phyloP scores from a whole-genome alignment of 2,888 invertebrate genomes.

The Cactoblastis cactorum region DNA sequence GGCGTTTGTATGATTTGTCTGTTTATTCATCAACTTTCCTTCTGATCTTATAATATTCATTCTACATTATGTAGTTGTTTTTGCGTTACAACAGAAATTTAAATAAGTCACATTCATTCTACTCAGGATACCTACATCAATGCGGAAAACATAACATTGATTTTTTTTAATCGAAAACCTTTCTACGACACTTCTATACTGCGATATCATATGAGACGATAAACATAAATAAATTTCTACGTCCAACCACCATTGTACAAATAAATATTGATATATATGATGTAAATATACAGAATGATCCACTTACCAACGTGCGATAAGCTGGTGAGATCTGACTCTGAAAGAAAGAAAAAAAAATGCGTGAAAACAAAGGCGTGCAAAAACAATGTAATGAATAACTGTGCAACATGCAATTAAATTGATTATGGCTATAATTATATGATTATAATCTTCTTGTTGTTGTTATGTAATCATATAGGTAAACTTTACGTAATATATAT shows the following conservation, averaged over 20 bases:
- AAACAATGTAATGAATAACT: constrained; percentile 24
- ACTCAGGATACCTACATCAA: too few species aligned
- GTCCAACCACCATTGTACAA: constrained; percentile 11
- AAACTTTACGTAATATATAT: not conserved
- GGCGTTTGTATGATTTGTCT: too few species aligned
- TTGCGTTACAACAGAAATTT: too few species aligned
- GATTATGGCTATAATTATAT: constrained; percentile 1
- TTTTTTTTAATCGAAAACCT: too few species aligned
- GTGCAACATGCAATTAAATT: constrained; percentile 11
- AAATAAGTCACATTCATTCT: too few species aligned
- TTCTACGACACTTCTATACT: too few species aligned
- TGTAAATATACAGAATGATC: constrained; percentile 24
- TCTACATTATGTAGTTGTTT: too few species aligned
- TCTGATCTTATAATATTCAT: too few species aligned
- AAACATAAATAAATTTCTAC: not conserved
- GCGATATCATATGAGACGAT: too few species aligned
- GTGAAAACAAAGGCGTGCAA: constrained; percentile 47
- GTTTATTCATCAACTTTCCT: too few species aligned
- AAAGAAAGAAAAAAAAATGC: constrained; percentile 64
- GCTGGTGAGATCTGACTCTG: constrained; percentile 82
- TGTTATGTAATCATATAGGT: not conserved
- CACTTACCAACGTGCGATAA: constrained; percentile 83
- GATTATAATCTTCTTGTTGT: not conserved
- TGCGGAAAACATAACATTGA: too few species aligned
- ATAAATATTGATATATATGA: constrained; percentile 6